These are phyloP conservation scores for Tapirus indicus DNA, from an alignment of 2,797 vertebrate species.

Conservation along the genomic window DNA sequence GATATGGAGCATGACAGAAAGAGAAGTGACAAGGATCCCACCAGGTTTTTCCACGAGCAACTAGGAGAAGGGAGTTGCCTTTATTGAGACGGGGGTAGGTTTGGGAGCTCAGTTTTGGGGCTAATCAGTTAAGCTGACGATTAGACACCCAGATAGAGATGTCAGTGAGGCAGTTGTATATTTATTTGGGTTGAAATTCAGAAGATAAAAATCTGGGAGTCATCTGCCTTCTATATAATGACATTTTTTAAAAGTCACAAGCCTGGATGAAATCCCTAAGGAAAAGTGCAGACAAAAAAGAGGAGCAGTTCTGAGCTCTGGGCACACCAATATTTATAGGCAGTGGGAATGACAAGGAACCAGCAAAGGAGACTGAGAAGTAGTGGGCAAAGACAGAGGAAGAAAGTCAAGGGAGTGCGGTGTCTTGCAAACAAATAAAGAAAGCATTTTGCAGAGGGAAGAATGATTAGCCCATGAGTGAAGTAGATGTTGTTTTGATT, in stretches of 20 bases:
- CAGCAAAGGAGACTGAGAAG: not conserved
- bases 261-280: not conserved
- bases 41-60: not conserved
- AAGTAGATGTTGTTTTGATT: not conserved
- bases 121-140: not conserved
- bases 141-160: not conserved
- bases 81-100: not conserved
- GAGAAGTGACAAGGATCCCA: not conserved
- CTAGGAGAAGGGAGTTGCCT: not conserved
- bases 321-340: not conserved
- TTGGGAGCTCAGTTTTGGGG: not conserved
- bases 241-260: constrained; percentile 23
- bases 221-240: not conserved
- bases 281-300: not conserved
- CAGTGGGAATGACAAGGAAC: not conserved
- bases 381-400: not conserved
- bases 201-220: not conserved
- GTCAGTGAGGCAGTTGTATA: not conserved
- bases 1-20: not conserved
- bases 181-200: constrained; percentile 11
- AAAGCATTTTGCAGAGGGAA: not conserved
- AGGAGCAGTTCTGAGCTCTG: not conserved
- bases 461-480: not conserved
- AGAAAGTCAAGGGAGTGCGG: not conserved
- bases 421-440: not conserved